Conservation (phyloP, 2,797 vertebrate genomes). For the Cryptoprocta ferox region DNA sequence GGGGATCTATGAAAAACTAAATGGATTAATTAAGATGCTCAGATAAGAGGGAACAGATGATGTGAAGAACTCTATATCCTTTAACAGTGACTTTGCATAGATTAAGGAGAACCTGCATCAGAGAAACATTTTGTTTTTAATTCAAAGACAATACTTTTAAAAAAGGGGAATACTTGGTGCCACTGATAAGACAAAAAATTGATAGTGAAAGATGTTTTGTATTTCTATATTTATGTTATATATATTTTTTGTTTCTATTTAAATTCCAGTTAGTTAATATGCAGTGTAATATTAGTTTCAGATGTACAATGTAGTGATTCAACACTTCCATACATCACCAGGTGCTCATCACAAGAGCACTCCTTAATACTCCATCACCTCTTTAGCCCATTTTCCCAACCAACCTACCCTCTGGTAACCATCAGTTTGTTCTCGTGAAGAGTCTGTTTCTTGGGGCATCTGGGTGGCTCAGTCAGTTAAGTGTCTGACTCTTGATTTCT, state of each 20-base stretch:
- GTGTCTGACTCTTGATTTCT: no score
- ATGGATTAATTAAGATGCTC: not conserved
- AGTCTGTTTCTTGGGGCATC: no score
- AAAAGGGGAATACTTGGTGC: not conserved
- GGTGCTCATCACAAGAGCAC: not conserved
- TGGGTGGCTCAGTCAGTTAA: no score
- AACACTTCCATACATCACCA: not conserved
- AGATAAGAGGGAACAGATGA: not conserved
- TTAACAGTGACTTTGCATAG: not conserved
- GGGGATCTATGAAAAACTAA: not conserved
- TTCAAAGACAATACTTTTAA: not conserved
- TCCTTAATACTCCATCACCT: not conserved
- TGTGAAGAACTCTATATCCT: accelerated
- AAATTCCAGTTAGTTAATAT: not conserved
- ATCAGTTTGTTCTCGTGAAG: no score
- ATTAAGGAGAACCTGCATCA: not conserved
- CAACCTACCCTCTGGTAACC: no score
- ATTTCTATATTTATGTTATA: not conserved
- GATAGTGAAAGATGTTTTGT: not conserved
- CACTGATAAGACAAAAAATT: not conserved
- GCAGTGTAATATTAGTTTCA: not conserved
- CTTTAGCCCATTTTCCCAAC: not conserved
- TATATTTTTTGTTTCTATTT: not conserved
- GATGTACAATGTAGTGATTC: not conserved
- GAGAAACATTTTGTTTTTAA: not conserved